Conservation (phyloP, 1,140 invertebrate genomes). For the Musca domestica region DNA sequence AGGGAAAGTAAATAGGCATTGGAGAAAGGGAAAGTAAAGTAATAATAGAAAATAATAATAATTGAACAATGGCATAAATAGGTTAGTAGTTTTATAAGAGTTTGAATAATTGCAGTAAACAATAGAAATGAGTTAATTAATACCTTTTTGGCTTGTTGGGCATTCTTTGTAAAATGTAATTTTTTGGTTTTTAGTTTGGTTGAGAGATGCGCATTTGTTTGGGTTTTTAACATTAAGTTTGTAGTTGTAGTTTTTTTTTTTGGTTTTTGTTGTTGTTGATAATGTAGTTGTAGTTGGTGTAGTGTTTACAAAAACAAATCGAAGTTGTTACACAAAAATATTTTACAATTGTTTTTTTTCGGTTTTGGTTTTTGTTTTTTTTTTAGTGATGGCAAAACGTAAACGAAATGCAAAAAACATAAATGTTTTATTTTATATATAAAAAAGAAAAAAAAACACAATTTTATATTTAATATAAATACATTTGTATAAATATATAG, state of each 20-base stretch:
- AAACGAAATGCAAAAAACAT: not conserved
- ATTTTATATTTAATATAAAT: not conserved
- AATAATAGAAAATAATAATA: not conserved
- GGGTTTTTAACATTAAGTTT: slow-evolving; percentile 24
- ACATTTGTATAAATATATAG: not conserved
- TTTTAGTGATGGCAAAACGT: slow-evolving; percentile 19
- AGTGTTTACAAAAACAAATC: slow-evolving; percentile 22
- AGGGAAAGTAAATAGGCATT: too few species aligned
- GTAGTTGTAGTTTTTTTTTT: slow-evolving; percentile 27
- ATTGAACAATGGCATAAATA: not conserved
- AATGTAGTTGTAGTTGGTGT: slow-evolving; percentile 37
- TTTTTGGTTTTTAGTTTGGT: slow-evolving; percentile 26
- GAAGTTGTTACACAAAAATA: slow-evolving; percentile 14
- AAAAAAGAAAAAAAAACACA: slow-evolving; percentile 5
- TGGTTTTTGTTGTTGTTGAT: slow-evolving; percentile 27
- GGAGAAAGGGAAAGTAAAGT: not conserved
- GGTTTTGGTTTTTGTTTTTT: slow-evolving; percentile 13
- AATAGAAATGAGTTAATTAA: slow-evolving; percentile 28
- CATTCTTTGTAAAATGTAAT: slow-evolving; percentile 36
- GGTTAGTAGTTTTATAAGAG: not conserved
- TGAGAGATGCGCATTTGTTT: slow-evolving; percentile 11
- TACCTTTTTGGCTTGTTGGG: slow-evolving; percentile 54
- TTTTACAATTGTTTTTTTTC: slow-evolving; percentile 24
- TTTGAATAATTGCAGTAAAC: not conserved
- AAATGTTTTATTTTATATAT: too few species aligned